Conservation (phyloP, 2,113 vertebrate species). For the Romanogobio albipinnatus region DNA sequence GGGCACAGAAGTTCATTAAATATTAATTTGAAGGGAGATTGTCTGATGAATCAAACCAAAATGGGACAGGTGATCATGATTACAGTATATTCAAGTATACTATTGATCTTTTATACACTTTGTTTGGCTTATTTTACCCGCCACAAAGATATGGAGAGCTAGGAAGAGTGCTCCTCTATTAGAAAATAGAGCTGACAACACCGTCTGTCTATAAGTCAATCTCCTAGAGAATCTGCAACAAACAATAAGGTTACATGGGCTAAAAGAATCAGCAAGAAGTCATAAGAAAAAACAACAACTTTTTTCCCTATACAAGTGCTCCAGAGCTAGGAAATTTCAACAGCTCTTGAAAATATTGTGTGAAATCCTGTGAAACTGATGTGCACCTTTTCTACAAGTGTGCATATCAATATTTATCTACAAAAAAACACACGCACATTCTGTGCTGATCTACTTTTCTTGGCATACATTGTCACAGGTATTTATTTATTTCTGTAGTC, state of each 20-base stretch:
- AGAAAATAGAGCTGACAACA: not conserved
- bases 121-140: not conserved
- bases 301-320: conserved; percentile 35
- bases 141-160: conserved; percentile 1
- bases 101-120: conserved; percentile 21
- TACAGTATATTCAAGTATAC: conserved; percentile 28
- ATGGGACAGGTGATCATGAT: not conserved
- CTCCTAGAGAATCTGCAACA: conserved; percentile 8
- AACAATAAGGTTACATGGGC: conserved; percentile 1
- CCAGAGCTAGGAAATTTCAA: conserved; percentile 9
- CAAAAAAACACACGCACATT: not conserved
- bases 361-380: not conserved
- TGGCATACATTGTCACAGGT: not conserved
- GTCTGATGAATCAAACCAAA: conserved; percentile 35
- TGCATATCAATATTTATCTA: conserved; percentile 15
- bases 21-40: conserved; percentile 51
- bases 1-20: conserved; percentile 55
- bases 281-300: not conserved
- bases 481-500: conserved; percentile 76
- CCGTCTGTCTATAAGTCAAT: not conserved
- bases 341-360: conserved; percentile 24
- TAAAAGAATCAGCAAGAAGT: not conserved
- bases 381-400: conserved; percentile 36
- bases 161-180: not conserved
- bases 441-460: conserved; percentile 33